Base-by-base conservation (phyloP, 2,113 vertebrate genomes). In the Bujurquina vittata region DNA sequence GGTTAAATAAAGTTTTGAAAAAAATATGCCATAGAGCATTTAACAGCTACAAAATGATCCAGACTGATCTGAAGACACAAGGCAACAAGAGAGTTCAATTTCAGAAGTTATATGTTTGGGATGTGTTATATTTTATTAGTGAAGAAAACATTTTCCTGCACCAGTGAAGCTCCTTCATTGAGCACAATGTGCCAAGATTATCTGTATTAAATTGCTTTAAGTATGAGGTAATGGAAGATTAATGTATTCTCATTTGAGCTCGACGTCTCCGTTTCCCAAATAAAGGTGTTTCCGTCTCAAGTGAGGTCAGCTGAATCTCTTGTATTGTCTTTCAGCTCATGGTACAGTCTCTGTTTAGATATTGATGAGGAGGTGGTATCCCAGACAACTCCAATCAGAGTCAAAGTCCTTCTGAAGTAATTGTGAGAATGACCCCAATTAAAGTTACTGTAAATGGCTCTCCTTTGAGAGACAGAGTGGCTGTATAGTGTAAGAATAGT, bases 331-430 rank as follows among this genome's bases (percentile, higher is more conserved):
- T 76, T 63, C 78, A 73, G 22, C 91, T 92, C 89, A 91, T 77
- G 87, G 12, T 57, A n/a, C n/a, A n/a, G 56, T 73, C 7, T 76
- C 63, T 91, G 73, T 86, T 93, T 86, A 93, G 58, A 87, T 92
- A 94, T 94, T 92, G 77, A 95, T 92, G 93, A 93, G 69, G 63
- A 79, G 59, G 77, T 15, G 10, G 81, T 79, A 78, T 73, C 88
- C 84, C 31, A 15, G 77, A 80, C 75, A 62, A 58, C 83, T 85
- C 84, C 65, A 72, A 49, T 82, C 59, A 88, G 62, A 11, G 8
- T 43, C 4, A n/a, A 67, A 77, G 33, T 52, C 81, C 67, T 65
- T 78, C 57, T 83, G 65, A 23, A 56, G 65, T 40, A 56, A 6
- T 75, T 49, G 40, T n/a, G n/a, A n/a, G n/a, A n/a, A n/a, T n/a